Evolutionary conservation across 2,888 invertebrate species (phyloP).

Genomic region (Pollenia griseotomentosa): DNA sequence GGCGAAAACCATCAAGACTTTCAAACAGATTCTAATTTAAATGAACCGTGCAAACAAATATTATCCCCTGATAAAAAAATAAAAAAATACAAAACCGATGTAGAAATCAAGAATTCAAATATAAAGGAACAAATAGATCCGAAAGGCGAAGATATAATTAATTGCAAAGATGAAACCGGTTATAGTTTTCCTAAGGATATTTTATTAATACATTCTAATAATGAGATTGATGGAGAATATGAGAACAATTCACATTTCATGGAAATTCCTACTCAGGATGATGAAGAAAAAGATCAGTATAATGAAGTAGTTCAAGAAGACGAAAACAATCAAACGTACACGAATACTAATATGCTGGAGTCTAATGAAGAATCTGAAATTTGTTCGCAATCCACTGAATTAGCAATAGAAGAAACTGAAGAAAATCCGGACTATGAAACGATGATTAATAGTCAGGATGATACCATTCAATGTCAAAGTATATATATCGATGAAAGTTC

Average conservation of each 20-base stretch:
- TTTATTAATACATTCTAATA: constrained; percentile 33
- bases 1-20: constrained; percentile 44
- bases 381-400: constrained; percentile 35
- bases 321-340: constrained; percentile 57
- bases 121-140: background rate
- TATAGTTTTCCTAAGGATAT: constrained; percentile 46
- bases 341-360: constrained; percentile 46
- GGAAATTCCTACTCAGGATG: constrained; percentile 22
- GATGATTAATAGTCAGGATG: constrained; percentile 74
- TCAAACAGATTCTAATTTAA: background rate
- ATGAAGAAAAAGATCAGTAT: constrained; percentile 1
- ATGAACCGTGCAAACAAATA: constrained; percentile 20
- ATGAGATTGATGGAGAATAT: constrained; percentile 49
- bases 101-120: background rate
- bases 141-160: background rate
- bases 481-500: constrained; percentile 70
- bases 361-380: constrained; percentile 62
- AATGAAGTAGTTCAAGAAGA: constrained; percentile 69
- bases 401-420: constrained; percentile 62
- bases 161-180: constrained; percentile 11
- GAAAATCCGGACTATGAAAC: constrained; percentile 74
- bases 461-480: constrained; percentile 51
- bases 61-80: background rate
- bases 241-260: constrained; percentile 40
- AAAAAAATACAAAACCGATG: background rate